Conservation (phyloP, 2,888 invertebrate species). For the Netelia melanura region DNA sequence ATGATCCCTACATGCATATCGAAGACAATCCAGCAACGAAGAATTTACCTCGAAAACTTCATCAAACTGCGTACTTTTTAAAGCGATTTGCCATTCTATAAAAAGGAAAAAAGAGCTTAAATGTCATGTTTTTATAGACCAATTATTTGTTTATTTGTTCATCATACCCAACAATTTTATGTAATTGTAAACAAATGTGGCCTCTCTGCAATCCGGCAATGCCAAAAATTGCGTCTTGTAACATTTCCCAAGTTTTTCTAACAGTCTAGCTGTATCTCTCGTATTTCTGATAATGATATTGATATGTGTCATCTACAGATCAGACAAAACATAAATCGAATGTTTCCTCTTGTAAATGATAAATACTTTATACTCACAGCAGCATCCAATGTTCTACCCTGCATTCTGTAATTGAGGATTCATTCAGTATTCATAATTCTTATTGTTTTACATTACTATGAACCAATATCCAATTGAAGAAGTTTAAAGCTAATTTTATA, state of each 20-base stretch:
- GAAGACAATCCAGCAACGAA: constrained; percentile 86
- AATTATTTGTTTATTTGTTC: not conserved
- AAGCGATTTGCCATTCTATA: constrained; percentile 88
- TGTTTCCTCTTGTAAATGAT: constrained; percentile 24
- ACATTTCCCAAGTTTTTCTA: constrained; percentile 80
- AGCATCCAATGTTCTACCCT: constrained; percentile 89
- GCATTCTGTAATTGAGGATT: constrained; percentile 86
- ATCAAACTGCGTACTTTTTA: constrained; percentile 83
- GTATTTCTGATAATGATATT: constrained; percentile 81
- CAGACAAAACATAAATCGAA: constrained; percentile 32
- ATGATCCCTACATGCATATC: constrained; percentile 86
- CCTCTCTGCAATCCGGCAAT: constrained; percentile 81
- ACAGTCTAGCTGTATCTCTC: constrained; percentile 77
- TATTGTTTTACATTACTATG: constrained; percentile 45
- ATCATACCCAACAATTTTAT: constrained; percentile 81
- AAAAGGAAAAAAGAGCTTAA: constrained; percentile 36
- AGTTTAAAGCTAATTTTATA: constrained; percentile 32
- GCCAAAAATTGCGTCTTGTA: constrained; percentile 81
- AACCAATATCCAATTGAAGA: constrained; percentile 7
- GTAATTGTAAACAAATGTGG: constrained; percentile 80
- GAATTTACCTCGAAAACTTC: constrained; percentile 78
- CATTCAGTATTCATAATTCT: constrained; percentile 30
- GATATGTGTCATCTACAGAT: constrained; percentile 80
- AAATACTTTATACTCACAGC: constrained; percentile 86
- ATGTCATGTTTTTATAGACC: not conserved